phyloP scores from a whole-genome alignment of 1,140 invertebrate species.

The Drosophila yakuba region DNA sequence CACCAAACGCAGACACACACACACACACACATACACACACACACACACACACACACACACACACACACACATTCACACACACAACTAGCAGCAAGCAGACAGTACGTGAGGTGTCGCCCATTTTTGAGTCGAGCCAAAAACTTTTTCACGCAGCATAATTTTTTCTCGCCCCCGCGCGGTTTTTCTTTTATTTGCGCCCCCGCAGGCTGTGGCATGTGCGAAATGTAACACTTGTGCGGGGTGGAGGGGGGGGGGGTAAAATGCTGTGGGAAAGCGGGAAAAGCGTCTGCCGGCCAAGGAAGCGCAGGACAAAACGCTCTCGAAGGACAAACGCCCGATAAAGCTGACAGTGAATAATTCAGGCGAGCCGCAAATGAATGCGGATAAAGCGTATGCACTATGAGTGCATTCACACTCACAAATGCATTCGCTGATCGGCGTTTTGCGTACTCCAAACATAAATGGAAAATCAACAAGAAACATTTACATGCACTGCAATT shows the following conservation, averaged over 20 bases:
- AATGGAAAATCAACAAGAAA: neutral
- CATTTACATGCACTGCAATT: neutral
- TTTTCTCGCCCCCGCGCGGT: constrained; percentile 13
- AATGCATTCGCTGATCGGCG: neutral
- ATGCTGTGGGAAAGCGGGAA: constrained; percentile 9
- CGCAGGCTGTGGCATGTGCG: constrained; percentile 42
- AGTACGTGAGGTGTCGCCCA: constrained; percentile 68
- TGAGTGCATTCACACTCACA: constrained; percentile 11
- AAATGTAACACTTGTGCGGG: constrained; percentile 41
- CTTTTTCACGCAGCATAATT: constrained; percentile 64
- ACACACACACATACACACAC: constrained; percentile 22
- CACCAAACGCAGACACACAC: constrained; percentile 12
- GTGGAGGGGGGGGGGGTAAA: neutral
- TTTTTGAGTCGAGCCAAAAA: constrained; percentile 61
- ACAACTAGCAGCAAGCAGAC: constrained; percentile 14
- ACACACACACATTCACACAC: constrained; percentile 18
- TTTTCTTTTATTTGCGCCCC: constrained; percentile 7
- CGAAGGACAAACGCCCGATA: constrained; percentile 38
- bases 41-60: constrained; percentile 19
- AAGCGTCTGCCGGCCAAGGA: constrained; percentile 25
- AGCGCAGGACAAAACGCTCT: constrained; percentile 54
- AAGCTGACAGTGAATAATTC: constrained; percentile 49
- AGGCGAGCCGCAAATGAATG: constrained; percentile 11
- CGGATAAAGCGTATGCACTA: constrained; percentile 8
- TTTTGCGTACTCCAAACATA: neutral